Conservation (phyloP, 1,140 invertebrate genomes). For the Bombus terrestris region DNA sequence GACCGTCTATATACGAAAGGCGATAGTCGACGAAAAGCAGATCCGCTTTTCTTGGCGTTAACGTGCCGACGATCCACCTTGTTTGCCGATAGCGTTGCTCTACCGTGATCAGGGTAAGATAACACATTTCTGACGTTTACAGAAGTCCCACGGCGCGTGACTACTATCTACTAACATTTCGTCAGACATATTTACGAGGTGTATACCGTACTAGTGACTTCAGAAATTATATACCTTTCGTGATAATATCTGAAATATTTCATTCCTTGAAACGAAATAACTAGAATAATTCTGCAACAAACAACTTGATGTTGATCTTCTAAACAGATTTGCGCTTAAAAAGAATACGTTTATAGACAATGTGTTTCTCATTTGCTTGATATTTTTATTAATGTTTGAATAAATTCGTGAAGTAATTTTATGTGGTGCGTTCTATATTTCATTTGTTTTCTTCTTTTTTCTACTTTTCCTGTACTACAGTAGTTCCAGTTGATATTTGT, state of each 20-base stretch:
- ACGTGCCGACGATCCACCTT: slow-evolving; percentile 14
- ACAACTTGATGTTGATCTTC: neutral
- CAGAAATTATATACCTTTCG: neutral
- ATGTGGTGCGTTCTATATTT: no score
- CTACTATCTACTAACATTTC: slow-evolving; percentile 8
- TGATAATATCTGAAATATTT: neutral
- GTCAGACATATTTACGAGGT: slow-evolving; percentile 3
- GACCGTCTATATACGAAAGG: neutral
- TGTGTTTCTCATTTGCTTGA: neutral
- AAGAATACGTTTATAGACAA: neutral
- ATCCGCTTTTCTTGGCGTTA: neutral
- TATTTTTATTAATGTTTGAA: neutral
- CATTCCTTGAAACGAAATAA: neutral
- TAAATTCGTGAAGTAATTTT: neutral
- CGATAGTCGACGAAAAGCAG: slow-evolving; percentile 17
- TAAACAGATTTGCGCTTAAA: neutral
- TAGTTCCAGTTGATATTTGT: no score
- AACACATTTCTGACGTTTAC: slow-evolving; percentile 9
- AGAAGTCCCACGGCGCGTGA: slow-evolving; percentile 3
- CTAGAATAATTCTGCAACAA: neutral
- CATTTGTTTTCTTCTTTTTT: no score
- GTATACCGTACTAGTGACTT: neutral
- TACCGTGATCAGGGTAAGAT: neutral
- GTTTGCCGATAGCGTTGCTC: slow-evolving; percentile 19
- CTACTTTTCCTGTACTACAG: no score